Evolutionary conservation across 2,113 vertebrate species (phyloP), one percentile per base, ranked within the genome.

Genomic region (Lepisosteus osseus): DNA sequence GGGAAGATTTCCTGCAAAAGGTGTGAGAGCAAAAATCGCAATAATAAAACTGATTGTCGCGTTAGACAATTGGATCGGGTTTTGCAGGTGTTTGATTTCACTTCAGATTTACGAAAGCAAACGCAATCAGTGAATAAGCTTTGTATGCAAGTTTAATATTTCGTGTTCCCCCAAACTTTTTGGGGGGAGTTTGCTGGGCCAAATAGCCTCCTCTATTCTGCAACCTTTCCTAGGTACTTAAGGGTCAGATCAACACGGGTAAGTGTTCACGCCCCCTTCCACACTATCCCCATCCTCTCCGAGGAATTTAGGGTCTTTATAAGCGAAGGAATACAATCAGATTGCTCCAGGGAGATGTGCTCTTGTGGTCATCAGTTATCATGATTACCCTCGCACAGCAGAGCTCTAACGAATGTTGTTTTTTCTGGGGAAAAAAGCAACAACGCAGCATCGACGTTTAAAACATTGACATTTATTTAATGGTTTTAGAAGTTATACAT

Each of bases 401-500:
- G 1, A 29, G 29, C 29, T 29, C 29, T 62, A 56, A 11, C 42
- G 61, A 78, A 74, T 80, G 76, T 84, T 76, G 79, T 75, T 78
- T 83, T 86, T 84, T 80, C 80, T 72, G 65, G 81, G 84, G 61
- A 61, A 12, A 41, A 70, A 61, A 6, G 12, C 15, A 7, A 13
- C 15, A 44, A 43, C 70, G 78, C 69, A 77, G 74, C 0, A 63
- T 61, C 45, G 69, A 78, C 67, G 70, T 88, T 94, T 91, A 94
- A 93, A 96, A 96, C 94, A 96, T 90, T 84, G 88, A 97, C 91
- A 90, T 98, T 98, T 98, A 98, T 98, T 98, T 94, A 87, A 92
- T 90, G 80, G 91, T 93, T 93, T 81, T 79, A 91, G 88, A 92
- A 90, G 82, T 91, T 93, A 93, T 92, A 98, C 93, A 96, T 94